These are phyloP conservation scores for Echeneis naucrates DNA, from an alignment of 2,797 vertebrate genomes.

Conservation along the genomic window DNA sequence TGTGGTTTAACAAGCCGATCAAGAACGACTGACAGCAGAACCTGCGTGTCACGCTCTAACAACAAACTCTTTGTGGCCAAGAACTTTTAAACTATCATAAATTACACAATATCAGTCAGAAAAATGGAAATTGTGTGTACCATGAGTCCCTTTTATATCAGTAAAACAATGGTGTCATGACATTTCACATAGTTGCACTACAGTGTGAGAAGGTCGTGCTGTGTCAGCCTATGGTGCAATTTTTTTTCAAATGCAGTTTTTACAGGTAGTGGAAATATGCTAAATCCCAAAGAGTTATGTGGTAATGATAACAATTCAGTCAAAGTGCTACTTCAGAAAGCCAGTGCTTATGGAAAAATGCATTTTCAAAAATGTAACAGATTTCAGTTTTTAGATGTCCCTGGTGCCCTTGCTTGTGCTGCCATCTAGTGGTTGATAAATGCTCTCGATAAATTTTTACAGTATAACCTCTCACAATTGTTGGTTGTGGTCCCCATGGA, in stretches of 20 bases:
- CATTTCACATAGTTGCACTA: too few species aligned
- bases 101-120: too few species aligned
- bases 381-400: neutral
- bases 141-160: too few species aligned
- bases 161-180: neutral
- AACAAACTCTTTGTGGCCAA: too few species aligned
- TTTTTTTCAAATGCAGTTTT: neutral
- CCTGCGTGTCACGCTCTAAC: too few species aligned
- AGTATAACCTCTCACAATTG: neutral
- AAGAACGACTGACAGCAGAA: too few species aligned
- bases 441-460: neutral
- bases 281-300: neutral
- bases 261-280: neutral
- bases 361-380: neutral
- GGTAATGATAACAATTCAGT: neutral
- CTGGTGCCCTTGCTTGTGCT: constrained; percentile 13
- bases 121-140: too few species aligned
- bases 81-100: too few species aligned
- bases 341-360: neutral
- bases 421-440: constrained; percentile 48
- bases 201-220: too few species aligned
- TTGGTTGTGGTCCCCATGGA: constrained; percentile 24
- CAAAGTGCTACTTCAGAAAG: neutral
- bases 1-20: too few species aligned
- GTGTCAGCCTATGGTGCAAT: too few species aligned